Evolutionary conservation across 1,140 invertebrate species (phyloP), one percentile per base, ranked within the genome.

Genomic region (Sinella curviseta): DNA sequence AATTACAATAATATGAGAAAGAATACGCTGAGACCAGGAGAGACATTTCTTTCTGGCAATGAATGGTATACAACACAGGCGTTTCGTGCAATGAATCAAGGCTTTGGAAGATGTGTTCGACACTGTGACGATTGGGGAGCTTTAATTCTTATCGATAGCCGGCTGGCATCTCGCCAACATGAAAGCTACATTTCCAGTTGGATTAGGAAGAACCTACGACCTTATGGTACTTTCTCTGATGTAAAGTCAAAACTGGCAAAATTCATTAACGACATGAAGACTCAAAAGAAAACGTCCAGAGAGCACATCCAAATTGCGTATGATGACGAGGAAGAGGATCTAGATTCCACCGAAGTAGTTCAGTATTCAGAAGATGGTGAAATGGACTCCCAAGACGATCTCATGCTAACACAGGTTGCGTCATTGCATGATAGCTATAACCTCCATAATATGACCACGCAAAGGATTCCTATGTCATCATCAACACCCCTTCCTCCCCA

Each of bases 31-130:
- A 57, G 30, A 77, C 24, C 20, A 74, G 36, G 28, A 57, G 67
- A 54, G 14, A 31, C 2, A 2, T 14, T 79, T 31, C 83, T 89
- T 16, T 78, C 85, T 67, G 90, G 90, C 0, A 83, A 82, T 77
- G 87, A 90, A 39, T 92, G 90, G 90, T 91, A 91, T 82, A 87
- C 90, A 80, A 89, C 88, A 30, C 90, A 90, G 84, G 89, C 88
- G 1, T 88, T 86, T 78, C 83, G 87, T 30, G 87, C 87, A 4
- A 76, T 88, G 36, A 88, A 88, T 81, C 87, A 88, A 85, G 87
- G 87, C 0, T 80, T 88, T 28, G 90, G 90, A 0, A 81, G 89
- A 39, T 90, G 89, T 83, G 89, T 90, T 35, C 84, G 89, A 35
- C 89, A 90, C 83, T 86, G 85, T 84, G 86, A 88, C 80, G 90